phyloP scores from a whole-genome alignment of 1,140 invertebrate genomes.

The Laupala kohalensis region DNA sequence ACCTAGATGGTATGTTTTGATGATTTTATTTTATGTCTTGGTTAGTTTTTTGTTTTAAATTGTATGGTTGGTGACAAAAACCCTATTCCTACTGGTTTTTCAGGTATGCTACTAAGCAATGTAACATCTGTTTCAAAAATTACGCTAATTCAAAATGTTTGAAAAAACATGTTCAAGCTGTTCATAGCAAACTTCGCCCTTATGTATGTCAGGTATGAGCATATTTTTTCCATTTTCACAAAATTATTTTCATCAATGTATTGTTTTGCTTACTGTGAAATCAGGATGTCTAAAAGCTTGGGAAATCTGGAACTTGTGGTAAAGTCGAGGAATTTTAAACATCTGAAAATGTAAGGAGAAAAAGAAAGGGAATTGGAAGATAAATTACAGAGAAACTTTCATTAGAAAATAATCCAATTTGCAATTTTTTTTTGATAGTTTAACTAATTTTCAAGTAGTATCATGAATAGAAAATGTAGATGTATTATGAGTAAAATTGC shows the following conservation, averaged over 20 bases:
- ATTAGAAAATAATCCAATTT: neutral
- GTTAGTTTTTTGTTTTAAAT: slow-evolving; percentile 9
- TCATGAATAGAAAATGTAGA: too few species aligned
- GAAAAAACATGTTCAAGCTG: slow-evolving; percentile 59
- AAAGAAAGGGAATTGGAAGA: too few species aligned
- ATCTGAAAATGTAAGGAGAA: too few species aligned
- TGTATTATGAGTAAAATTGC: too few species aligned
- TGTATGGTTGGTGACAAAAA: neutral
- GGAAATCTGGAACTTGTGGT: too few species aligned
- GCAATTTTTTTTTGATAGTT: neutral
- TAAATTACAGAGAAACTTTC: too few species aligned
- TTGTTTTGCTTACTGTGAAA: too few species aligned
- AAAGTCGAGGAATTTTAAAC: too few species aligned
- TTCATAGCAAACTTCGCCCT: slow-evolving; percentile 63
- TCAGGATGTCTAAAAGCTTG: too few species aligned
- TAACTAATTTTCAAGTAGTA: too few species aligned
- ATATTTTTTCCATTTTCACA: neutral
- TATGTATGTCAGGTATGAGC: slow-evolving; percentile 47
- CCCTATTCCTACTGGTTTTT: slow-evolving; percentile 23
- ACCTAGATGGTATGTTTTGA: slow-evolving; percentile 5
- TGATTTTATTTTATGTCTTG: slow-evolving; percentile 2
- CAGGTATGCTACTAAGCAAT: slow-evolving; percentile 52
- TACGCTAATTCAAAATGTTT: slow-evolving; percentile 63
- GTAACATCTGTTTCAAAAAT: slow-evolving; percentile 49
- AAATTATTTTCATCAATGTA: neutral